phyloP scores from a whole-genome alignment of 2,888 invertebrate species.

The Pollenia griseotomentosa region DNA sequence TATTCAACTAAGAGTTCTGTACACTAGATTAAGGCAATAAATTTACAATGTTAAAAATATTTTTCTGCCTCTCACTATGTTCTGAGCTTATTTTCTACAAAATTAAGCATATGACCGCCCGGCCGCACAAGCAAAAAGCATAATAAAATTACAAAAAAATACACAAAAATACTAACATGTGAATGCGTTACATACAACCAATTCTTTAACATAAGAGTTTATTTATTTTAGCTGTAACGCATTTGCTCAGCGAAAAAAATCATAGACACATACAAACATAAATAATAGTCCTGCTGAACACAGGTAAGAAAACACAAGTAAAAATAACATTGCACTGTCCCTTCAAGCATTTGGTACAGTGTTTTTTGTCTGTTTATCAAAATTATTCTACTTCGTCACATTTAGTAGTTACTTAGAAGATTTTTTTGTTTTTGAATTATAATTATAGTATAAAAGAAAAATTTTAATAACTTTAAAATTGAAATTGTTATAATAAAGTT shows the following conservation, averaged over 20 bases:
- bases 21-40: conserved; percentile 29
- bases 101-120: conserved; percentile 24
- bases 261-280: neutral
- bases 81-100: conserved; percentile 32
- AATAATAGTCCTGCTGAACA: neutral
- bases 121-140: conserved; percentile 17
- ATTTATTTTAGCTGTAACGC: conserved; percentile 25
- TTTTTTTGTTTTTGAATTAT: no score
- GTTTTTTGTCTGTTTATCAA: no score
- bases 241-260: conserved; percentile 3
- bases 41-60: conserved; percentile 31
- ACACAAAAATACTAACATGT: neutral
- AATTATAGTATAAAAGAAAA: no score
- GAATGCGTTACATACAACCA: neutral
- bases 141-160: neutral
- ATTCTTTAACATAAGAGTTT: neutral
- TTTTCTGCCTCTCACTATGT: neutral
- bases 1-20: conserved; percentile 22
- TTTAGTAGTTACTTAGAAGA: no score
- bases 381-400: no score
- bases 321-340: no score
- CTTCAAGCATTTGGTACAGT: no score
- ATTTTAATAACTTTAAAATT: no score
- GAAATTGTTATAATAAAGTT: no score
- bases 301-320: neutral